Evolutionary conservation across 1,140 invertebrate genomes (phyloP).

Genomic region (Homarus americanus): DNA sequence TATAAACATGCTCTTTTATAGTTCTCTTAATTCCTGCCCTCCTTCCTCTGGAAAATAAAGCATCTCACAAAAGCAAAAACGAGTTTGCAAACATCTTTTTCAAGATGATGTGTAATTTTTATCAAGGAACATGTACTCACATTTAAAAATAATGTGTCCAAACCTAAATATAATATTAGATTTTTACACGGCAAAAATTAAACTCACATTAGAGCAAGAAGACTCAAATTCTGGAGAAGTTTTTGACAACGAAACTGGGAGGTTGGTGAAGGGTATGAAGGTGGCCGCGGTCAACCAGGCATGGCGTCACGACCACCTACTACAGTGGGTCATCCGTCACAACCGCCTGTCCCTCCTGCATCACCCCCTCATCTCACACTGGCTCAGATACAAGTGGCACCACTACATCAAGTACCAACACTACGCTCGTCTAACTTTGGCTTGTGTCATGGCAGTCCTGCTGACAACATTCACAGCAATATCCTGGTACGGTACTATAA

Average conservation of each 20-base stretch:
- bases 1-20: too few relatives aligned
- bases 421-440: not conserved
- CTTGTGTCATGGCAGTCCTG: not conserved
- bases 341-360: not conserved
- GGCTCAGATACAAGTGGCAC: not conserved
- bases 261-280: not conserved
- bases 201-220: not conserved
- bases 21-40: too few relatives aligned
- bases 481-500: not conserved
- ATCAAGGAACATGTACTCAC: too few relatives aligned
- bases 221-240: not conserved
- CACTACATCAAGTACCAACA: not conserved
- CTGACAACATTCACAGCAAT: not conserved
- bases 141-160: too few relatives aligned
- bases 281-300: not conserved
- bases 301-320: not conserved
- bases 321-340: not conserved
- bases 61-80: too few relatives aligned
- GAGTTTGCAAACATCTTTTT: too few relatives aligned
- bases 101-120: too few relatives aligned
- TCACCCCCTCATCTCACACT: not conserved
- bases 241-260: not conserved
- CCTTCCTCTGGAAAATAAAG: too few relatives aligned
- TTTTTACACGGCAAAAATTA: too few relatives aligned
- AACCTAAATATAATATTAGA: too few relatives aligned